A percentile compares a stretch with the other conserved stretches of the same genome.
Conservation (phyloP, 2,888 invertebrate genomes). For the Phragmatobia fuliginosa region DNA sequence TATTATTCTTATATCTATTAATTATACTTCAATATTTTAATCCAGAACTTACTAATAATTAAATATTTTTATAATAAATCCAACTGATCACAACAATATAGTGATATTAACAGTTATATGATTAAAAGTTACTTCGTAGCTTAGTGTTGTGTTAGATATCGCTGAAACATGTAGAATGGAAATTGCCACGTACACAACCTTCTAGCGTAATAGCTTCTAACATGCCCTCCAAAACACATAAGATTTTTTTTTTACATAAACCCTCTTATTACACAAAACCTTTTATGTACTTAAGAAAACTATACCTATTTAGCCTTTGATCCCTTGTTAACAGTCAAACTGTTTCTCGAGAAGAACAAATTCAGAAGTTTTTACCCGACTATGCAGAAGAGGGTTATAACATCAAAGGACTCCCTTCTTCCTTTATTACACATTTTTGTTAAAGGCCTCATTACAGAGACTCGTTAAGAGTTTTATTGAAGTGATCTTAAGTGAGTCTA, state of each 20-base stretch:
- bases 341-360: slow-evolving; percentile 10
- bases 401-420: slow-evolving; percentile 14
- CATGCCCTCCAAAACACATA: too few relatives aligned
- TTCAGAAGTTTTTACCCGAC: slow-evolving; percentile 6
- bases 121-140: too few relatives aligned
- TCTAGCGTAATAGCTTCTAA: too few relatives aligned
- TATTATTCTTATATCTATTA: too few relatives aligned
- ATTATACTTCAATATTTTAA: too few relatives aligned
- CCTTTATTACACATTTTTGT: slow-evolving; percentile 6
- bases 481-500: not conserved
- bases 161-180: too few relatives aligned
- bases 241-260: not conserved
- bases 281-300: not conserved
- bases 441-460: slow-evolving; percentile 7
- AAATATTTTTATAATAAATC: too few relatives aligned
- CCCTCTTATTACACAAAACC: not conserved
- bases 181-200: too few relatives aligned
- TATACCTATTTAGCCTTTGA: slow-evolving; percentile 4
- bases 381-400: not conserved
- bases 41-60: too few relatives aligned
- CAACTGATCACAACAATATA: too few relatives aligned
- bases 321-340: slow-evolving; percentile 7
- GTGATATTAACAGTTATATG: too few relatives aligned
- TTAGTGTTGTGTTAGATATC: too few relatives aligned
- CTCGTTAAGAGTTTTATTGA: slow-evolving; percentile 13